Percentiles rank a stretch among this genome's conserved stretches.
Conservation (phyloP, 2,797 vertebrate species). For the Rhodeus uyekii region DNA sequence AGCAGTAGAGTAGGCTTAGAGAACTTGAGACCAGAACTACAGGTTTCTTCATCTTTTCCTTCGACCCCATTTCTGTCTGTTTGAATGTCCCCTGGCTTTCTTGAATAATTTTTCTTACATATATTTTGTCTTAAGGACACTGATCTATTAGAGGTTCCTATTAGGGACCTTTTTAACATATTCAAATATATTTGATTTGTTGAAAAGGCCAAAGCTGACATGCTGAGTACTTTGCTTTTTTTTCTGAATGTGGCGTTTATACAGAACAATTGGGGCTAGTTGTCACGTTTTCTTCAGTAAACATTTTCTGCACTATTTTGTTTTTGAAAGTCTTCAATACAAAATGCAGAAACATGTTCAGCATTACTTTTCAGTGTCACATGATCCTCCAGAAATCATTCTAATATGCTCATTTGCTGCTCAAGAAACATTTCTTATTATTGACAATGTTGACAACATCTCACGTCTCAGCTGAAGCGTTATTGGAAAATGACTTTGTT, state of each 20-base stretch:
- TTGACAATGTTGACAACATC: not conserved
- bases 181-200: slow-evolving; percentile 58
- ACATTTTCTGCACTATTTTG: not conserved
- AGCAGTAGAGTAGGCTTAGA: slow-evolving; percentile 48
- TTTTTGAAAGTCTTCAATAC: not conserved
- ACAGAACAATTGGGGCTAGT: not conserved
- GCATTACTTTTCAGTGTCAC: not conserved
- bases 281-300: not conserved
- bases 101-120: slow-evolving; percentile 20
- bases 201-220: slow-evolving; percentile 45
- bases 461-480: no score
- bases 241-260: not conserved
- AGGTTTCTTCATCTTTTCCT: no score
- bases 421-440: not conserved
- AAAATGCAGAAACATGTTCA: not conserved
- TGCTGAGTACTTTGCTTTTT: slow-evolving; percentile 6
- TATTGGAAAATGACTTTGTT: no score
- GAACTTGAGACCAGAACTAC: slow-evolving; percentile 29
- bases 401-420: not conserved
- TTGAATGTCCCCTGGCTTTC: slow-evolving; percentile 52
- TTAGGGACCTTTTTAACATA: slow-evolving; percentile 50
- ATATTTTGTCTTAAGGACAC: slow-evolving; percentile 44
- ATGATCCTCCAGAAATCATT: not conserved
- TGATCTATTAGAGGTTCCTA: slow-evolving; percentile 42
- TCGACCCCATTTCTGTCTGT: slow-evolving; percentile 11